These are phyloP conservation scores for Sebastes hubbsi DNA, from an alignment of 2,797 vertebrate genomes.

Conservation along the genomic window DNA sequence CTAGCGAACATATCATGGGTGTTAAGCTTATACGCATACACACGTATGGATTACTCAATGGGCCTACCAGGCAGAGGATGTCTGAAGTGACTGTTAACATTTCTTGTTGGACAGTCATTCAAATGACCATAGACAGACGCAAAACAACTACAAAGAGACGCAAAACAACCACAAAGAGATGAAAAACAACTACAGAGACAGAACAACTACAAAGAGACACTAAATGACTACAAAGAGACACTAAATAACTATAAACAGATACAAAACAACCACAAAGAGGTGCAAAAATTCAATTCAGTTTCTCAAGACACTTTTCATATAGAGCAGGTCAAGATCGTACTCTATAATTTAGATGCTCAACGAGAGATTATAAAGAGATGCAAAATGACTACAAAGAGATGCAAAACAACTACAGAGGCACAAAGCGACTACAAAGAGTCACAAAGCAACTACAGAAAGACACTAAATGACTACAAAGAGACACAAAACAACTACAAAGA, in stretches of 20 bases:
- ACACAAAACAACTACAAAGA: too few relatives aligned
- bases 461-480: background rate
- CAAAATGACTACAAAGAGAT: background rate
- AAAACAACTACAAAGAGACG: background rate
- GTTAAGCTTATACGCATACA: background rate
- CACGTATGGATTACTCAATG: background rate
- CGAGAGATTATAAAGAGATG: background rate
- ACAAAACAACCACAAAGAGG: too few relatives aligned
- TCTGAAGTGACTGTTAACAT: background rate
- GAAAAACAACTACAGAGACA: background rate
- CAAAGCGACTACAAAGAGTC: too few relatives aligned
- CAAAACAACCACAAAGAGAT: background rate
- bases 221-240: background rate
- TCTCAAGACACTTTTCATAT: too few relatives aligned
- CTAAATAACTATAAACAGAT: background rate
- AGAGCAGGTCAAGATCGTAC: too few relatives aligned
- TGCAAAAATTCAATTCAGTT: too few relatives aligned
- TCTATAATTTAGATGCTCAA: too few relatives aligned
- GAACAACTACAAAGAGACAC: background rate
- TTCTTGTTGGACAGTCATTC: conserved; percentile 3
- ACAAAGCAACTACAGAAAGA: background rate
- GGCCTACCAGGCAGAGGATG: background rate
- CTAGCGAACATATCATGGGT: background rate
- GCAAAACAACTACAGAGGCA: too few relatives aligned
- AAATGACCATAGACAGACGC: background rate